A percentile compares a stretch with the other conserved stretches of the same genome.
Evolutionary conservation across 2,113 vertebrate species (phyloP).

Genomic region (Colius striatus): DNA sequence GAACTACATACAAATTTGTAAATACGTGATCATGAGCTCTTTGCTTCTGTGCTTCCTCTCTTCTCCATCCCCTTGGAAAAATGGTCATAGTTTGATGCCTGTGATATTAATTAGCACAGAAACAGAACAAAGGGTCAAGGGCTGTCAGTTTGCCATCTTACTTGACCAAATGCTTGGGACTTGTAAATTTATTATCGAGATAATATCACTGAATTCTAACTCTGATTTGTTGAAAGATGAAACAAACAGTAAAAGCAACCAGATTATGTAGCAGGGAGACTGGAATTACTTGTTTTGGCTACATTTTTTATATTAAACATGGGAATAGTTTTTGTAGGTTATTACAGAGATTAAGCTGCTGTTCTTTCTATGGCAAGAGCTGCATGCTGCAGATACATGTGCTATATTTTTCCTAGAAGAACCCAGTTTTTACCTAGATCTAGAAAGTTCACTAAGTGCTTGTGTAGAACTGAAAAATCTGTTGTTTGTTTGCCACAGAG

Average conservation of each 20-base stretch:
- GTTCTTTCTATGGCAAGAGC: background rate
- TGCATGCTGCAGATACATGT: background rate
- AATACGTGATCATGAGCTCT: background rate
- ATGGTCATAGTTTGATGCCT: background rate
- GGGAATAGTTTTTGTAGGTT: background rate
- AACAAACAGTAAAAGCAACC: background rate
- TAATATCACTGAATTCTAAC: background rate
- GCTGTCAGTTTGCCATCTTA: background rate
- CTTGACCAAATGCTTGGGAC: background rate
- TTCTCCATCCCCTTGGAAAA: background rate
- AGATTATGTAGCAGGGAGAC: background rate
- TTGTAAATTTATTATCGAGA: background rate
- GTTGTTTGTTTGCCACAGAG: background rate
- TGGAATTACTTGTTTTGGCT: background rate
- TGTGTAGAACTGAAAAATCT: background rate
- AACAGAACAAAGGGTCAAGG: background rate
- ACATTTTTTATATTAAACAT: background rate
- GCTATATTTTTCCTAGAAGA: background rate
- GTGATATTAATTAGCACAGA: background rate
- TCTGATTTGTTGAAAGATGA: background rate
- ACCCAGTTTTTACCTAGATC: background rate
- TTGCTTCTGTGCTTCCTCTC: background rate
- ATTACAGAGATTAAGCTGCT: background rate
- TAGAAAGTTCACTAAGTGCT: background rate
- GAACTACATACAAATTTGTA: background rate